These are phyloP conservation scores for Agriopis aurantiaria DNA, from an alignment of 2,888 invertebrate genomes.

Conservation along the genomic window DNA sequence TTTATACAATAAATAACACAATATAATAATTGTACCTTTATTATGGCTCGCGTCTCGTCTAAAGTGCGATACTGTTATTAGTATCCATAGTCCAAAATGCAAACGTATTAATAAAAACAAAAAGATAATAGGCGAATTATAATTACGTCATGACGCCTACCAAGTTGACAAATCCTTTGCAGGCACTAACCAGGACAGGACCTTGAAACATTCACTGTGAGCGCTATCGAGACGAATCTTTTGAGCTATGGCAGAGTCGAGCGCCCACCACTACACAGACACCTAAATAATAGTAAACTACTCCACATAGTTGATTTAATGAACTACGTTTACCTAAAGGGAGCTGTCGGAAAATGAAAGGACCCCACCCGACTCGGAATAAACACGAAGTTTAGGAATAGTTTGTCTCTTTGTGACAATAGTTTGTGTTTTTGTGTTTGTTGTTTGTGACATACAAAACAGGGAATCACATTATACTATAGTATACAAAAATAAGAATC, in stretches of 20 bases:
- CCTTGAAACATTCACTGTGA: conserved; percentile 84
- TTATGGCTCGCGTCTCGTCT: neutral
- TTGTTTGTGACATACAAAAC: conserved; percentile 1
- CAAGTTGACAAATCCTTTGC: conserved; percentile 81
- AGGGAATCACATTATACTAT: conserved; percentile 1
- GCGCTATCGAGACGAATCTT: conserved; percentile 81
- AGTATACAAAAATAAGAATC: neutral
- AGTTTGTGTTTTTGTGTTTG: conserved; percentile 2
- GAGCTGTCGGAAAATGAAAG: conserved; percentile 3
- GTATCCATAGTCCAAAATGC: neutral
- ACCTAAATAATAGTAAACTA: conserved; percentile 49
- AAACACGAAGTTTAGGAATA: neutral
- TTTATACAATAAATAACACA: neutral
- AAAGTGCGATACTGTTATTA: neutral
- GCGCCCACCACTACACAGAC: conserved; percentile 71
- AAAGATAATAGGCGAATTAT: conserved; percentile 45
- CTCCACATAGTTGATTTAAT: conserved; percentile 26
- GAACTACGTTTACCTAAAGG: conserved; percentile 12
- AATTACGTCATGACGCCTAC: conserved; percentile 79
- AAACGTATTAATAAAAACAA: conserved; percentile 16
- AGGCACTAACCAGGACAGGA: conserved; percentile 79
- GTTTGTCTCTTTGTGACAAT: conserved; percentile 8
- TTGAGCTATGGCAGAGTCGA: conserved; percentile 64
- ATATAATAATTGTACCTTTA: neutral
- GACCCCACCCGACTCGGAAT: neutral